Evolutionary conservation across 2,888 invertebrate species (phyloP).

Genomic region (Ametastegia equiseti): DNA sequence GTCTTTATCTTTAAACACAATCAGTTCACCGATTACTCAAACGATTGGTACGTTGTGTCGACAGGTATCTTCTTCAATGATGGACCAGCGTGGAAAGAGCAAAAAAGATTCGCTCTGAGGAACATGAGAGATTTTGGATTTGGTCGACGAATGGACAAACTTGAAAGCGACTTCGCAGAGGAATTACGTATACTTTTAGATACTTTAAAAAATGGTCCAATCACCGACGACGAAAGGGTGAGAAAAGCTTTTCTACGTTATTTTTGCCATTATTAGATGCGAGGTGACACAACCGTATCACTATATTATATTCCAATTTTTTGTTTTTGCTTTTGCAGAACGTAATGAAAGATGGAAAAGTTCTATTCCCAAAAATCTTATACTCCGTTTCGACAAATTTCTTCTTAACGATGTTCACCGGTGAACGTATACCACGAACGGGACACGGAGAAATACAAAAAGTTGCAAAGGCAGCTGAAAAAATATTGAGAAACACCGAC

Average conservation of each 20-base stretch:
- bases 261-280: neutral
- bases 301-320: neutral
- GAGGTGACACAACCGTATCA: neutral
- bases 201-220: conserved; percentile 76
- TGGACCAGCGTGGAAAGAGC: conserved; percentile 81
- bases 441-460: conserved; percentile 77
- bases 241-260: neutral
- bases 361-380: conserved; percentile 79
- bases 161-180: conserved; percentile 77
- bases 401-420: conserved; percentile 78
- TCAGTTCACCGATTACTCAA: neutral
- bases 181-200: conserved; percentile 77
- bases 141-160: conserved; percentile 79
- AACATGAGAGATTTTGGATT: conserved; percentile 84
- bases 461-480: conserved; percentile 74
- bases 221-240: conserved; percentile 74
- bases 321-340: conserved; percentile 66
- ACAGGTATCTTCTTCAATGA: conserved; percentile 84
- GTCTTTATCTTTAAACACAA: too few species aligned
- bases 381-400: conserved; percentile 79
- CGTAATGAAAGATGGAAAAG: conserved; percentile 74
- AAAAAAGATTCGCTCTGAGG: conserved; percentile 82
- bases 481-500: conserved; percentile 80
- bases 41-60: neutral
- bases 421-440: conserved; percentile 77